These are phyloP conservation scores for Phortica magna DNA, from an alignment of 2,888 invertebrate species.

Conservation along the genomic window DNA sequence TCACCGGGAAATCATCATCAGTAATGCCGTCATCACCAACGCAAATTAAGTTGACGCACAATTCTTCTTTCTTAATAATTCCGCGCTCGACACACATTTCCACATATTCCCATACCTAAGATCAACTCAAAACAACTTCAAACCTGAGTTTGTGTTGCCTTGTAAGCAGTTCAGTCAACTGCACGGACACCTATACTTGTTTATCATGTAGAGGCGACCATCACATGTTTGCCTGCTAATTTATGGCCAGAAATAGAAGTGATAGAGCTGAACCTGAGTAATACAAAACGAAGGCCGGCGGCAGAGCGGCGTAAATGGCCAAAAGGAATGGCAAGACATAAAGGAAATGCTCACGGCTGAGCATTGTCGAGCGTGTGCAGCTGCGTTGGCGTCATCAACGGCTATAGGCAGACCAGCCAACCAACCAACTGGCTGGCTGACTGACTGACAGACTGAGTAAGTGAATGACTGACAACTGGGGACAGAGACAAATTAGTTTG, in stretches of 20 bases:
- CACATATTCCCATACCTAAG: neutral
- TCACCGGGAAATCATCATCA: neutral
- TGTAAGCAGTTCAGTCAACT: neutral
- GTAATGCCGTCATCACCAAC: neutral
- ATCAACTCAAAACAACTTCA: neutral
- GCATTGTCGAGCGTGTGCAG: neutral
- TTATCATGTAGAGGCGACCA: conserved; percentile 7
- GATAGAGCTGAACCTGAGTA: conserved; percentile 63
- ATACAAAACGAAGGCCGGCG: conserved; percentile 31
- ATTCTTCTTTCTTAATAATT: conserved; percentile 56
- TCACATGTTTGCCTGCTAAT: conserved; percentile 51
- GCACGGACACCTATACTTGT: conserved; percentile 22
- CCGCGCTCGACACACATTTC: conserved; percentile 44
- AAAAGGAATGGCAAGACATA: conserved; percentile 2
- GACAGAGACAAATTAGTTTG: conserved; percentile 68
- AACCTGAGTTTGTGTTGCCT: neutral
- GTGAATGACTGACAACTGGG: conserved; percentile 50
- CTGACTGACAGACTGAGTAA: neutral
- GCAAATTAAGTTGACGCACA: conserved; percentile 13
- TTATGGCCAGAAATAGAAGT: conserved; percentile 69
- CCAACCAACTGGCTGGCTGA: too few species aligned
- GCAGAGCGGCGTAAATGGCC: neutral
- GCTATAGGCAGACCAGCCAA: too few species aligned
- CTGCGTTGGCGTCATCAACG: conserved; percentile 40
- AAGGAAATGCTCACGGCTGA: neutral